phyloP scores from a whole-genome alignment of 1,140 invertebrate species.

The Neodiprion virginianus region DNA sequence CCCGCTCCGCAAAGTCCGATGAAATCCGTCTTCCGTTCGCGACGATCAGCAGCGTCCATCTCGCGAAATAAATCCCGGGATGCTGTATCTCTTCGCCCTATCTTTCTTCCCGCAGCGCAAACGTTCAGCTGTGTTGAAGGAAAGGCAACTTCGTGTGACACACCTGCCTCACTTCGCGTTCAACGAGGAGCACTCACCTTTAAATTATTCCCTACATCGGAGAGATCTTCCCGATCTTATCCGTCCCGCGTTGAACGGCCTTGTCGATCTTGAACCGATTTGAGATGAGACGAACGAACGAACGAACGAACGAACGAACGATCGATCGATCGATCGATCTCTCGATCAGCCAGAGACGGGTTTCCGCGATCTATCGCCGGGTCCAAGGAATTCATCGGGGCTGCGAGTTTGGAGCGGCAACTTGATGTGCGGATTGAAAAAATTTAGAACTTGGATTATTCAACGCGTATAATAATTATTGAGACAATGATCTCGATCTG shows the following conservation, averaged over 20 bases:
- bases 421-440: too few species aligned
- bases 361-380: too few species aligned
- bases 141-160: not conserved
- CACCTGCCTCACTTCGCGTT: not conserved
- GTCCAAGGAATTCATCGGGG: too few species aligned
- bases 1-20: not conserved
- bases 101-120: not conserved
- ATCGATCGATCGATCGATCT: too few species aligned
- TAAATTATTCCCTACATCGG: not conserved
- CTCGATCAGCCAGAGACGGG: too few species aligned
- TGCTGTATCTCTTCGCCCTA: not conserved
- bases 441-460: not conserved
- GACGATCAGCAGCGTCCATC: not conserved
- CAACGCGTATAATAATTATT: not conserved
- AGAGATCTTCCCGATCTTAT: not conserved
- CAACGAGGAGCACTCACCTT: not conserved
- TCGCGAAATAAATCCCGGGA: slow-evolving; percentile 2
- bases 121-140: not conserved
- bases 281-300: too few species aligned
- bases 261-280: not conserved
- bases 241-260: not conserved
- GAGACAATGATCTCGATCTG: slow-evolving; percentile 9
- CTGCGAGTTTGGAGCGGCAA: too few species aligned
- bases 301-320: too few species aligned
- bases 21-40: not conserved